These are phyloP conservation scores for Aphidius gifuensis DNA, from an alignment of 1,140 invertebrate species.

Conservation along the genomic window DNA sequence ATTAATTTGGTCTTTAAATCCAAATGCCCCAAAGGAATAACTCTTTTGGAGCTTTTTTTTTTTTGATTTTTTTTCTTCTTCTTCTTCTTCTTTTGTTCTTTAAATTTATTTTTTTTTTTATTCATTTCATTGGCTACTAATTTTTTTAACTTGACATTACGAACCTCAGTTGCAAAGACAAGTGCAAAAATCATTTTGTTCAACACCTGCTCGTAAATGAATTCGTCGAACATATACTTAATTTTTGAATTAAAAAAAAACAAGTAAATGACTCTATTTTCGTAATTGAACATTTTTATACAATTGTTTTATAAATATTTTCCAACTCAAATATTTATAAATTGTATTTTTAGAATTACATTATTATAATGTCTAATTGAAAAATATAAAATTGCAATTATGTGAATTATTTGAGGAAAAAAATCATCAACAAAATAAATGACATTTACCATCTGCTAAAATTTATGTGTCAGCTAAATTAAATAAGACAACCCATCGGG, in stretches of 20 bases:
- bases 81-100: background rate
- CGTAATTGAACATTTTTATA: background rate
- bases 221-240: conserved; percentile 11
- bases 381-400: no score
- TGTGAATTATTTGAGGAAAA: no score
- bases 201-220: conserved; percentile 14
- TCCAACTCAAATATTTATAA: no score
- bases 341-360: no score
- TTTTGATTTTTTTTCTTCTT: conserved; percentile 1
- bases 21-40: conserved; percentile 3
- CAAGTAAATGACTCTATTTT: background rate
- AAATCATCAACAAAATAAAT: no score
- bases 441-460: conserved; percentile 3
- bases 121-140: no score
- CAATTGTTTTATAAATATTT: no score
- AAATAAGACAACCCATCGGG: background rate
- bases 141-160: no score
- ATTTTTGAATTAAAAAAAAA: conserved; percentile 1
- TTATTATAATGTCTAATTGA: no score
- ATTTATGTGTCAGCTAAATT: background rate
- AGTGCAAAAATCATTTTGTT: conserved; percentile 3
- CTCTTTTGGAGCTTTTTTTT: conserved; percentile 4
- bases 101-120: no score
- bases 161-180: conserved; percentile 12
- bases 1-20: conserved; percentile 31